Evolutionary conservation across 2,888 invertebrate species (phyloP).

Genomic region (Fissipunctia ypsillon): DNA sequence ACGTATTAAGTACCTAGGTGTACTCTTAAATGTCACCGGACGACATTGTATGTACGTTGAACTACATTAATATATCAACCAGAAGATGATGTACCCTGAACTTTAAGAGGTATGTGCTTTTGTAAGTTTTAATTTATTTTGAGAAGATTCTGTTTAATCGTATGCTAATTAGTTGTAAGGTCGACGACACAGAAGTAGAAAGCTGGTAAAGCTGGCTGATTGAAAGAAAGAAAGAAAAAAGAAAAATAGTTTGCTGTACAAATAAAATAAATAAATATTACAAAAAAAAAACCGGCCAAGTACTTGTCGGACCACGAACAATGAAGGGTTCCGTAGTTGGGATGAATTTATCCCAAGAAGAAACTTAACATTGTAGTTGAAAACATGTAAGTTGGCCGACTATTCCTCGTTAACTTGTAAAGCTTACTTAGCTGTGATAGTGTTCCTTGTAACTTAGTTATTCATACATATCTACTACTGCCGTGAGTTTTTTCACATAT

Average conservation of each 20-base stretch:
- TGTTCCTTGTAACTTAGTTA: too few relatives aligned
- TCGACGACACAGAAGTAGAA: not conserved
- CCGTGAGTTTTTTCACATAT: too few relatives aligned
- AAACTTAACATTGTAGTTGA: too few relatives aligned
- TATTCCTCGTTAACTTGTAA: too few relatives aligned
- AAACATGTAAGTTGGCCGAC: too few relatives aligned
- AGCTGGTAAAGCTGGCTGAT: not conserved
- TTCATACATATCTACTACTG: too few relatives aligned
- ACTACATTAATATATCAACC: constrained; percentile 26
- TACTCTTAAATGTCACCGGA: constrained; percentile 43
- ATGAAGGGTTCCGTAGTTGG: too few relatives aligned
- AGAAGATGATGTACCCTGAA: constrained; percentile 36
- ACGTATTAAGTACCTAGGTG: constrained; percentile 11
- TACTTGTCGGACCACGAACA: too few relatives aligned
- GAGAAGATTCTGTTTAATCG: not conserved
- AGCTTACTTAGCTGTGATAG: too few relatives aligned
- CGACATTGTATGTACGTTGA: constrained; percentile 52
- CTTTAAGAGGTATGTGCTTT: constrained; percentile 33
- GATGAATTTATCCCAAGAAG: too few relatives aligned
- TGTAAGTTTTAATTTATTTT: constrained; percentile 21
- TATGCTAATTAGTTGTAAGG: not conserved
- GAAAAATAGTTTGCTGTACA: not conserved
- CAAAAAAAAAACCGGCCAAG: not conserved
- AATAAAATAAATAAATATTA: too few relatives aligned
- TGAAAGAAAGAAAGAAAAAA: not conserved